Conservation (phyloP, 2,888 invertebrate genomes). For the Drosophila sordidula region DNA sequence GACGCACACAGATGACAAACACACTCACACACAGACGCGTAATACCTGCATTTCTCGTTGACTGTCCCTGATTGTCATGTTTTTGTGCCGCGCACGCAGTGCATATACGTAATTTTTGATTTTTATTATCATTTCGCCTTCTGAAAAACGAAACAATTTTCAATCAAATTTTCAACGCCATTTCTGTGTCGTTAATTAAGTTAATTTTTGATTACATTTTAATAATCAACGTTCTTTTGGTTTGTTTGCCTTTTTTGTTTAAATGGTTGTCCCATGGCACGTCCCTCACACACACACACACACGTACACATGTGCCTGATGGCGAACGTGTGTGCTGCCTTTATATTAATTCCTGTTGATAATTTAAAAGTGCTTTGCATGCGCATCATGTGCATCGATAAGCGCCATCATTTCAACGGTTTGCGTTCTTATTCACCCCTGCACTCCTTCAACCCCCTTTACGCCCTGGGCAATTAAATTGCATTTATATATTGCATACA, state of each 20-base stretch:
- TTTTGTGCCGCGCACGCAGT: slow-evolving; percentile 28
- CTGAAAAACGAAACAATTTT: slow-evolving; percentile 37
- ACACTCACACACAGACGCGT: slow-evolving; percentile 5
- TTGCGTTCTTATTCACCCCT: slow-evolving; percentile 12
- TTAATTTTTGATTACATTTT: slow-evolving; percentile 78
- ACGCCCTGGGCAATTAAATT: slow-evolving; percentile 63
- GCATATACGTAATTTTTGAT: slow-evolving; percentile 71
- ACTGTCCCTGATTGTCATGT: slow-evolving; percentile 46
- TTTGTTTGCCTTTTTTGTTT: not conserved
- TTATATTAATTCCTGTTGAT: slow-evolving; percentile 68
- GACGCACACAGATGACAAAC: slow-evolving; percentile 41
- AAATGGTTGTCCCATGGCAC: slow-evolving; percentile 52
- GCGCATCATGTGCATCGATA: slow-evolving; percentile 73
- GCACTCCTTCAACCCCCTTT: not conserved
- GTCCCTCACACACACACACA: slow-evolving; percentile 29
- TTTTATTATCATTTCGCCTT: slow-evolving; percentile 63
- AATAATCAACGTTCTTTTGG: slow-evolving; percentile 64
- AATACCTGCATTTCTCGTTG: slow-evolving; percentile 14
- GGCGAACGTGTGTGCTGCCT: slow-evolving; percentile 18
- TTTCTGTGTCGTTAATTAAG: slow-evolving; percentile 70
- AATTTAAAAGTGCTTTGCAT: slow-evolving; percentile 75
- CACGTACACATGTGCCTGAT: slow-evolving; percentile 9
- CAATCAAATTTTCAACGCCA: slow-evolving; percentile 50
- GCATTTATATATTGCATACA: slow-evolving; percentile 62
- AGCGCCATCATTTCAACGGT: slow-evolving; percentile 57